phyloP scores from a whole-genome alignment of 1,140 invertebrate species.

The Drosophila ananassae region DNA sequence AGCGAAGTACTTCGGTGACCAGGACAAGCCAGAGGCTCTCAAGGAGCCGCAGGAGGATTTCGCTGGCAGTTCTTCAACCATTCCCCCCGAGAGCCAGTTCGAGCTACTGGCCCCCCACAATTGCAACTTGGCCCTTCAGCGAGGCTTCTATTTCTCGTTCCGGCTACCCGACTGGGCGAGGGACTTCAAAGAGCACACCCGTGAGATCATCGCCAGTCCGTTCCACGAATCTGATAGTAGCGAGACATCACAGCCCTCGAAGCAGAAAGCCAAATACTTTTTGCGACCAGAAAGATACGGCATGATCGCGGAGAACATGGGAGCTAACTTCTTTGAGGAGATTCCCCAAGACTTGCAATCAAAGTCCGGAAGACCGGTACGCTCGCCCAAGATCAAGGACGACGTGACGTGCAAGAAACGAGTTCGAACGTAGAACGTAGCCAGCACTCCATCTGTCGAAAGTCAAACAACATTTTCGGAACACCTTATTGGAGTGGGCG shows the following conservation, averaged over 20 bases:
- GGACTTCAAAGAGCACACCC: conserved; percentile 35
- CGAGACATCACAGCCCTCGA: not conserved
- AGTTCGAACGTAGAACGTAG: conserved; percentile 14
- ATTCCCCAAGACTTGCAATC: not conserved
- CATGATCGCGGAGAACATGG: conserved; percentile 1
- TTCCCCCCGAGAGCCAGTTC: not conserved
- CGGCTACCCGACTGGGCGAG: conserved; percentile 55
- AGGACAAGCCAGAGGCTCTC: conserved; percentile 5
- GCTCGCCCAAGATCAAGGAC: conserved; percentile 60
- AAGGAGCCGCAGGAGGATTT: not conserved
- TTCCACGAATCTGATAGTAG: not conserved
- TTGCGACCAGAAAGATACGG: conserved; percentile 11
- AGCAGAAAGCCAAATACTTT: conserved; percentile 2
- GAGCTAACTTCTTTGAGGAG: conserved; percentile 15
- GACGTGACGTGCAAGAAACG: conserved; percentile 60
- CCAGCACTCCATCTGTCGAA: conserved; percentile 18
- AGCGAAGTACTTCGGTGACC: conserved; percentile 18
- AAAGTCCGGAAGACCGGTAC: conserved; percentile 4
- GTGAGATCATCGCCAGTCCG: conserved; percentile 16
- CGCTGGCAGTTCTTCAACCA: not conserved
- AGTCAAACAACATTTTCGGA: not conserved
- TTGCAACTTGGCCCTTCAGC: conserved; percentile 31
- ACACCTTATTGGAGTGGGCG: conserved; percentile 1
- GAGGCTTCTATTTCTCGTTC: conserved; percentile 49
- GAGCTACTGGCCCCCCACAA: conserved; percentile 4